Base-by-base conservation (phyloP, 2,113 vertebrate genomes). In the Misgurnus anguillicaudatus region DNA sequence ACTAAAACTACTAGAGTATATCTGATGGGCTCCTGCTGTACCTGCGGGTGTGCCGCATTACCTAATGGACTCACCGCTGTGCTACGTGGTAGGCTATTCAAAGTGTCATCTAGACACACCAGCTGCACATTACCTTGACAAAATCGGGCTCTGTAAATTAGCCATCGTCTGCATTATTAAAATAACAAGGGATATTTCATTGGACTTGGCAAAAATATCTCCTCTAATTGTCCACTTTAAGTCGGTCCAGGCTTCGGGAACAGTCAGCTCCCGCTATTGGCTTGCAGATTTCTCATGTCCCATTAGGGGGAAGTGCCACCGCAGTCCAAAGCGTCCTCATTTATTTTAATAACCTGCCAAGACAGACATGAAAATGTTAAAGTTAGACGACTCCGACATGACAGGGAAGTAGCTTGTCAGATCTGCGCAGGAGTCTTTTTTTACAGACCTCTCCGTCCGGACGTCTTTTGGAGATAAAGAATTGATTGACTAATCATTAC, bases 321-420 rank as follows among this genome's bases (percentile, higher is more conserved):
- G 90, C 91, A 91, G 93, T 90, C 93, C 93, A 91, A 89, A 90
- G 92, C 89, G 89, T 92, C 88, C 95, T 98, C 96, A 97, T 98
- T 98, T 98, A 99, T 98, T 99, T 97, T 98, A 99, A 98, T 98
- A 95, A 96, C 93, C 96, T 98, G 96, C 95, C 96, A 97, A 90
- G 89, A 83, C 87, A 95, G 95, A 96, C 96, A 96, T 95, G 95
- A 97, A 96, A 94, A 97, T 94, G 94, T 96, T 95, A 94, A 95
- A 95, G 93, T 92, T 94, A 87, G 91, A 93, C 94, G 91, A 90
- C 92, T 90, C 82, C 90, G 93, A 95, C 94, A 93, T 95, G 96
- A 96, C 95, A 96, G 95, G 85, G 84, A 90, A 94, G 91, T 92
- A 92, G 93, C 94, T 92, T 94, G 94, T 97, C 95, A 97, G 91